phyloP scores from a whole-genome alignment of 2,113 vertebrate genomes.

The Perognathus longimembris region DNA sequence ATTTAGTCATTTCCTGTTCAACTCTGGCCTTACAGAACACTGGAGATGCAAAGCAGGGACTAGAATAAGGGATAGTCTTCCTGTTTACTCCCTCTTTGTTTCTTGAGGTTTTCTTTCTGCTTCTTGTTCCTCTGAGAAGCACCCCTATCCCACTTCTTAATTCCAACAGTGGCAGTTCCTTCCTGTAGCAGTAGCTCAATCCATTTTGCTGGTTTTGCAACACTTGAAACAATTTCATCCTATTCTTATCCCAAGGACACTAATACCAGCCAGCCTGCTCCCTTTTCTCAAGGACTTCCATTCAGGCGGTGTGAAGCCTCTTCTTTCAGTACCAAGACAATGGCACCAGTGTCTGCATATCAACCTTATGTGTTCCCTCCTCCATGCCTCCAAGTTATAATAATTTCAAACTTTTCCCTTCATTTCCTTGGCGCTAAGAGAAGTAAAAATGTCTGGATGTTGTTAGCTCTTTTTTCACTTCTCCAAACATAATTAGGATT shows the following conservation, averaged over 20 bases:
- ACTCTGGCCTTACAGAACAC: background rate
- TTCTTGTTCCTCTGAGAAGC: conserved; percentile 33
- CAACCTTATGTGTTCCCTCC: background rate
- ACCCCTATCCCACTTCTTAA: background rate
- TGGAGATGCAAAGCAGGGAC: background rate
- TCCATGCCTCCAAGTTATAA: background rate
- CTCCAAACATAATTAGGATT: background rate
- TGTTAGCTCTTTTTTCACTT: background rate
- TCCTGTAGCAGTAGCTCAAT: background rate
- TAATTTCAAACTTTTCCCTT: conserved; percentile 38
- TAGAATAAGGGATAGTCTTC: conserved; percentile 1
- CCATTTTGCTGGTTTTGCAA: conserved; percentile 23
- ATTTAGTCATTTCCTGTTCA: background rate
- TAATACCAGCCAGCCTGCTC: background rate
- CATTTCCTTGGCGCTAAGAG: background rate
- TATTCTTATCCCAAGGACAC: background rate
- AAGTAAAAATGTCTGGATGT: background rate
- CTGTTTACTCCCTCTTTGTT: conserved; percentile 8
- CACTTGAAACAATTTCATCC: background rate
- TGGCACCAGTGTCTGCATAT: background rate
- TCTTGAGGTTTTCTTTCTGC: background rate
- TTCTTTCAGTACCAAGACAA: conserved; percentile 17
- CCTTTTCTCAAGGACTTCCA: background rate
- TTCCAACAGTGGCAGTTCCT: background rate
- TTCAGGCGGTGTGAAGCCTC: background rate